Evolutionary conservation across 1,140 invertebrate species (phyloP).

Genomic region (Papilio helenus): DNA sequence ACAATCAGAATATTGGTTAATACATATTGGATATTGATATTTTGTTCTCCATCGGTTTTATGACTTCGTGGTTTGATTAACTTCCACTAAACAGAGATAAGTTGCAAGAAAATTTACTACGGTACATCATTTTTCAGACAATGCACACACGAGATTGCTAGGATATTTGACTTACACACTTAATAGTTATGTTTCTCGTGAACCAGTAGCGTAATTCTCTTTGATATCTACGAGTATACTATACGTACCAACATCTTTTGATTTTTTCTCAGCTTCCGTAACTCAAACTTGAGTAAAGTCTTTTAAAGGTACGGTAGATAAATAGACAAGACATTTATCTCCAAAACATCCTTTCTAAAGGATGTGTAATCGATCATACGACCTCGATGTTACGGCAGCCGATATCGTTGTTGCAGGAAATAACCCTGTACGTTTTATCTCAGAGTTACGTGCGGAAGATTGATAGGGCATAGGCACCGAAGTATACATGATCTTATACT

Average conservation of each 20-base stretch:
- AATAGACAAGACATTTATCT: conserved; percentile 25
- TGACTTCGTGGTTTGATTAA: too few relatives aligned
- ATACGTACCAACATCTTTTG: background rate
- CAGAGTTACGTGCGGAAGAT: conserved; percentile 23
- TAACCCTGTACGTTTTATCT: conserved; percentile 58
- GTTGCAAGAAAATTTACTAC: too few relatives aligned
- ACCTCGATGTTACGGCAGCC: conserved; percentile 3
- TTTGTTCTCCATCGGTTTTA: background rate
- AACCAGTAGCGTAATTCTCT: too few relatives aligned
- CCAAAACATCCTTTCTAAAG: conserved; percentile 33
- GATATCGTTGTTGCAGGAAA: conserved; percentile 46
- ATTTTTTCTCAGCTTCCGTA: background rate
- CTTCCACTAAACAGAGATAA: too few relatives aligned
- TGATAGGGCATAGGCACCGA: conserved; percentile 21
- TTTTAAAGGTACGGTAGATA: conserved; percentile 22
- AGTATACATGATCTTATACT: background rate
- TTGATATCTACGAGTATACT: background rate
- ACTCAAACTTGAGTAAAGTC: background rate
- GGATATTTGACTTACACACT: too few relatives aligned
- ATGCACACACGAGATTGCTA: too few relatives aligned
- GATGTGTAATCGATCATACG: conserved; percentile 32
- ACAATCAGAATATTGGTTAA: conserved; percentile 7
- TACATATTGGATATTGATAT: background rate
- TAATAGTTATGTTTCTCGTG: too few relatives aligned
- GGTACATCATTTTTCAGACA: too few relatives aligned